phyloP scores from a whole-genome alignment of 1,140 invertebrate species.

The Trialeurodes vaporariorum region DNA sequence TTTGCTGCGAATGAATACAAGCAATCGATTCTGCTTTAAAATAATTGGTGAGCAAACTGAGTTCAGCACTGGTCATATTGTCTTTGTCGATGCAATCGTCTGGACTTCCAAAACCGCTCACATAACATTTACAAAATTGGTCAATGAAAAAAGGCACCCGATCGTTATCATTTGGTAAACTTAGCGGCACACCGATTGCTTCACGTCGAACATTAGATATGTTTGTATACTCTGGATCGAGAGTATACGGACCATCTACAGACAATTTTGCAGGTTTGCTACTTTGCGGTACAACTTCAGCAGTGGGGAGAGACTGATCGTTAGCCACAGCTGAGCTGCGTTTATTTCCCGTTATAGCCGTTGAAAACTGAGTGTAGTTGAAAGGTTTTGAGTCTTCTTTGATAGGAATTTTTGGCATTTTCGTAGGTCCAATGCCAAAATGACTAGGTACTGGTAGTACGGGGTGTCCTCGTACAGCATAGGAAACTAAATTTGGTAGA shows the following conservation, averaged over 20 bases:
- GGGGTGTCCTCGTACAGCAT: slow-evolving; percentile 52
- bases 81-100: not conserved
- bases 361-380: not conserved
- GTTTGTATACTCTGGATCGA: not conserved
- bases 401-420: not conserved
- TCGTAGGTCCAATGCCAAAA: not conserved
- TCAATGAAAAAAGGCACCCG: not conserved
- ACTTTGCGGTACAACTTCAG: not conserved
- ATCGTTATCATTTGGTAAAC: too few species aligned
- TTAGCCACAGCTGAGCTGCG: not conserved
- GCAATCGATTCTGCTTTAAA: slow-evolving; percentile 5
- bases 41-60: not conserved
- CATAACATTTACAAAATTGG: not conserved
- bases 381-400: not conserved
- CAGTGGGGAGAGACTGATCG: not conserved
- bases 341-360: not conserved
- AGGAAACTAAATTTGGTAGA: slow-evolving; percentile 62
- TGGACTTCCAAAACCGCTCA: not conserved
- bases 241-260: not conserved
- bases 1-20: slow-evolving; percentile 37
- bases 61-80: too few species aligned
- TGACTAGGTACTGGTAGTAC: slow-evolving; percentile 3
- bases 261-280: not conserved
- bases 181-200: not conserved
- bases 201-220: not conserved